Conservation (phyloP, 2,797 vertebrate species). For the Linurgus olivaceus region DNA sequence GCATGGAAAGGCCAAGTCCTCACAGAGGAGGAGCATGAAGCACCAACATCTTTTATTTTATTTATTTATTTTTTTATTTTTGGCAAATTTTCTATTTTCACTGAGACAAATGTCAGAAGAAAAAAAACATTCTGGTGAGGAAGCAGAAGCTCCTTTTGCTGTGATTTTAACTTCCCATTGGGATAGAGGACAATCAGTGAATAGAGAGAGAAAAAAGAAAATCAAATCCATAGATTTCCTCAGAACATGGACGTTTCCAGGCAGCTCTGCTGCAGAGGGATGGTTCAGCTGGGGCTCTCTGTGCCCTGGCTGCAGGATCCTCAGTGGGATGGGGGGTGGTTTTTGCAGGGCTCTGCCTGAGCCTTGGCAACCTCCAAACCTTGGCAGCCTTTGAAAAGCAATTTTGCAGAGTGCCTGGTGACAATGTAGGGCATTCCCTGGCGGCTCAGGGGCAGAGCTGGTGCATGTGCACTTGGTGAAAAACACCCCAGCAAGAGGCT, state of each 20-base stretch:
- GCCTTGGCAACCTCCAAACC: not conserved
- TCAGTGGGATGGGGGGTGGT: accelerated
- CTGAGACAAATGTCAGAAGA: not conserved
- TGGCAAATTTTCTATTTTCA: not conserved
- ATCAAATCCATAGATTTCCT: not conserved
- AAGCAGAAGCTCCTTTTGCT: not conserved
- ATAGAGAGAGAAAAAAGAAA: not conserved
- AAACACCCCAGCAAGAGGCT: not conserved
- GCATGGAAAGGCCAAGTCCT: not conserved
- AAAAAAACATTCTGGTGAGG: not conserved
- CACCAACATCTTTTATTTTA: accelerated
- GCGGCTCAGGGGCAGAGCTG: accelerated
- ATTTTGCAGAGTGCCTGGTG: not conserved
- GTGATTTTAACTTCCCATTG: not conserved
- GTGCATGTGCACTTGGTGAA: accelerated
- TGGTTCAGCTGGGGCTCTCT: not conserved
- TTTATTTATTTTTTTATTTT: not conserved
- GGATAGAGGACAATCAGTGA: not conserved
- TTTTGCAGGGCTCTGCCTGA: not conserved
- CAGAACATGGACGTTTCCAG: not conserved
- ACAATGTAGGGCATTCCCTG: not conserved
- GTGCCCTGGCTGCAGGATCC: not conserved
- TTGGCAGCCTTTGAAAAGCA: not conserved
- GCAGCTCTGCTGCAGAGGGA: not conserved
- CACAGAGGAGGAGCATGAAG: not conserved